Conservation (phyloP, 2,888 invertebrate species). For the Agriopis marginaria region DNA sequence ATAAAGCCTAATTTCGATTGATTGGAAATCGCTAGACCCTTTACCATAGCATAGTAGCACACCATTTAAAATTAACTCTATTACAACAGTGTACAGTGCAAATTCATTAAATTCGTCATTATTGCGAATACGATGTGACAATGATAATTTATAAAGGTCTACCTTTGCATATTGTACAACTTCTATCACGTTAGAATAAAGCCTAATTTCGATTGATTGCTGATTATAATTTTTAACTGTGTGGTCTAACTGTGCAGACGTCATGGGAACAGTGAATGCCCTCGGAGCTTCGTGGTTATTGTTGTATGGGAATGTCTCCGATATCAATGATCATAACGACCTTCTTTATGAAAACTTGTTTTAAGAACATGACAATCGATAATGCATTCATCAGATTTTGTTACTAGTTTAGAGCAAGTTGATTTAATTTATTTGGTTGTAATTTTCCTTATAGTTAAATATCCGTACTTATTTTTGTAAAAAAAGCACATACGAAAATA, state of each 20-base stretch:
- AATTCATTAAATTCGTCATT: conserved; percentile 25
- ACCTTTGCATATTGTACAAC: conserved; percentile 40
- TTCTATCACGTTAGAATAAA: conserved; percentile 48
- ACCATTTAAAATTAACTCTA: conserved; percentile 15
- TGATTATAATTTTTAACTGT: conserved; percentile 42
- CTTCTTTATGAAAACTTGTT: background rate
- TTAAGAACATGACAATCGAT: background rate
- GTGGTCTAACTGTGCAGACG: conserved; percentile 68
- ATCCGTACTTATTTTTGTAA: too few species aligned
- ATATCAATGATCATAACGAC: conserved; percentile 34
- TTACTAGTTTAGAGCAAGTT: too few species aligned
- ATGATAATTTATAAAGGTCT: conserved; percentile 45
- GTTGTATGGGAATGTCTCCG: conserved; percentile 35
- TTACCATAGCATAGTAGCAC: background rate
- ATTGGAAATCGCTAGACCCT: too few species aligned
- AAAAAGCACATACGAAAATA: too few species aligned
- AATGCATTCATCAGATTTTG: too few species aligned
- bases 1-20: conserved; percentile 53
- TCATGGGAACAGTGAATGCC: conserved; percentile 70
- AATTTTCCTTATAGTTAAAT: too few species aligned
- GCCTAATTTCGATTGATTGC: conserved; percentile 51
- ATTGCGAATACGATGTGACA: conserved; percentile 35
- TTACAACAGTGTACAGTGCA: conserved; percentile 26
- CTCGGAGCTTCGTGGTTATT: conserved; percentile 55
- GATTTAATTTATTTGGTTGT: background rate